Conservation (phyloP, 2,888 invertebrate species). For the Agrochola circellaris region DNA sequence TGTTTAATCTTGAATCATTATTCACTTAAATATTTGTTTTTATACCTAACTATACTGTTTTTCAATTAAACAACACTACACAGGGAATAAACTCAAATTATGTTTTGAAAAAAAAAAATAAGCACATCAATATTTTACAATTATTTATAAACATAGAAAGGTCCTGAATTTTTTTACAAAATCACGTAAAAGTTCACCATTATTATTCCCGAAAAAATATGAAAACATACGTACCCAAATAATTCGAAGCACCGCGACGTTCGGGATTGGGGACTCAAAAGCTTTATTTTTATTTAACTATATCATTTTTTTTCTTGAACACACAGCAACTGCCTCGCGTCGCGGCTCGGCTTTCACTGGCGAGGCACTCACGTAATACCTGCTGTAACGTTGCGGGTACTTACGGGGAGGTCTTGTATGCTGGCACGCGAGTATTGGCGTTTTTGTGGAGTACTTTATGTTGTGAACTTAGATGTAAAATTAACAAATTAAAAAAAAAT, state of each 20-base stretch:
- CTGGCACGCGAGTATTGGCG: constrained; percentile 20
- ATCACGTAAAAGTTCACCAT: neutral
- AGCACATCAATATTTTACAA: neutral
- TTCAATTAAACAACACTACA: neutral
- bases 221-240: constrained; percentile 59
- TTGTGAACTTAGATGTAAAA: too few species aligned
- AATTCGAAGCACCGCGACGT: constrained; percentile 58
- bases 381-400: constrained; percentile 71
- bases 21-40: neutral
- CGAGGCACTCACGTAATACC: constrained; percentile 73
- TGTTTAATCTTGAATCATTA: neutral
- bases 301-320: constrained; percentile 67
- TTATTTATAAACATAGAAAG: too few species aligned
- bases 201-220: neutral
- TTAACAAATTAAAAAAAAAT: too few species aligned
- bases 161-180: too few species aligned
- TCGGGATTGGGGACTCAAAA: constrained; percentile 26
- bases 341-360: constrained; percentile 82
- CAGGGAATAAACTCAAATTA: accelerated
- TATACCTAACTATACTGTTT: neutral
- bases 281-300: constrained; percentile 51
- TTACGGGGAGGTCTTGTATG: constrained; percentile 65
- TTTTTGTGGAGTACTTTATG: neutral
- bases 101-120: neutral
- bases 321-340: constrained; percentile 67